These are phyloP conservation scores for Tragopan temminckii DNA, from an alignment of 2,797 vertebrate genomes.

Conservation along the genomic window DNA sequence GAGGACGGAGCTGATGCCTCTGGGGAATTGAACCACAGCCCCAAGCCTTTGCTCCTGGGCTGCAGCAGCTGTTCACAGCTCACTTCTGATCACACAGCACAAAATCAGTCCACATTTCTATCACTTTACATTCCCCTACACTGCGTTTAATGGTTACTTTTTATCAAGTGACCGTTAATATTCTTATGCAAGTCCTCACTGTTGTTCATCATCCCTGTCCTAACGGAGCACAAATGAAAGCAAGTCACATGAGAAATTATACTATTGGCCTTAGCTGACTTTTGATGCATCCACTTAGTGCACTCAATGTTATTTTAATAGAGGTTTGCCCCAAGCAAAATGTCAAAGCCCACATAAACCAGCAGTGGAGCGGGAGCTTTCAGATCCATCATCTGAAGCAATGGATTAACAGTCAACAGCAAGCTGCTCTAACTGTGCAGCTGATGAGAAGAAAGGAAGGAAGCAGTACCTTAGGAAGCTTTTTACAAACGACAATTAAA, in stretches of 20 bases:
- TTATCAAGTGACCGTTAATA: background rate
- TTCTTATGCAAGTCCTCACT: background rate
- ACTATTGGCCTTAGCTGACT: constrained; percentile 21
- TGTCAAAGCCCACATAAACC: background rate
- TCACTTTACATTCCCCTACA: background rate
- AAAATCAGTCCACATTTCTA: fast-evolving
- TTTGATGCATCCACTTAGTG: background rate
- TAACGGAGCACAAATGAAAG: background rate
- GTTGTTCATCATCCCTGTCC: background rate
- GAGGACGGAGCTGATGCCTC: background rate
- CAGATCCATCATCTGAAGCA: background rate
- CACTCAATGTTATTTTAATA: background rate
- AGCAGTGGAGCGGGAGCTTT: background rate
- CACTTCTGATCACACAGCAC: background rate
- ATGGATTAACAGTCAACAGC: background rate
- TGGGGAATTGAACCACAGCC: background rate
- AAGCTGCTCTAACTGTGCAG: background rate
- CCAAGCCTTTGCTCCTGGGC: background rate
- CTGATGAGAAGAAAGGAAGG: background rate
- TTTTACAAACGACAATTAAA: background rate
- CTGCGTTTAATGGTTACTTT: background rate
- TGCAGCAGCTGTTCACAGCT: background rate
- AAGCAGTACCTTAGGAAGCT: background rate
- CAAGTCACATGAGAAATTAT: background rate
- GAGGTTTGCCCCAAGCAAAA: constrained; percentile 5